Evolutionary conservation across 2,888 invertebrate species (phyloP).

Genomic region (Ryuthela nishihirai): DNA sequence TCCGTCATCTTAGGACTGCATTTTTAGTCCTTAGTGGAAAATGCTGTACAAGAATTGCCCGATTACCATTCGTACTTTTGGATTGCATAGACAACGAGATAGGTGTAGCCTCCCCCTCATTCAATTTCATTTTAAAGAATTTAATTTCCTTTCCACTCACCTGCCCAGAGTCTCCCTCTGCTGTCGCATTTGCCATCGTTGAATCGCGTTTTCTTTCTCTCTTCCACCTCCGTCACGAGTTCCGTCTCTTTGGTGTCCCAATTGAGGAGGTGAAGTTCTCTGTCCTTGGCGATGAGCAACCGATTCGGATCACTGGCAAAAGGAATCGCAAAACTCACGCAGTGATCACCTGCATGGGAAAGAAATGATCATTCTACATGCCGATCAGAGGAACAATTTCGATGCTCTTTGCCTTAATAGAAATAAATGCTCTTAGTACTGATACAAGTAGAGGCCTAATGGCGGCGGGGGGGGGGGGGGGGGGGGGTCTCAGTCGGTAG

Average conservation of each 20-base stretch:
- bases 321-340: slow-evolving; percentile 19
- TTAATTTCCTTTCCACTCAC: slow-evolving; percentile 49
- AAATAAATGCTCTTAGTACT: too few species aligned
- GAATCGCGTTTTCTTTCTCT: slow-evolving; percentile 55
- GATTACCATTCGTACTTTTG: slow-evolving; percentile 66
- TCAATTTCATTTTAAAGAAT: too few species aligned
- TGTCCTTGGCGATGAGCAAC: slow-evolving; percentile 13
- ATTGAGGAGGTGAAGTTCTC: slow-evolving; percentile 19
- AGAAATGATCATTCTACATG: neutral
- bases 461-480: too few species aligned
- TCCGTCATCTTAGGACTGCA: too few species aligned
- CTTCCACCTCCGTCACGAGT: slow-evolving; percentile 52
- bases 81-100: too few species aligned
- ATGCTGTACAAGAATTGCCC: too few species aligned
- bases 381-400: too few species aligned
- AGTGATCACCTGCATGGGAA: neutral
- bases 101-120: too few species aligned
- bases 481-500: too few species aligned
- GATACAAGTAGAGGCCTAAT: too few species aligned
- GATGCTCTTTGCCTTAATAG: too few species aligned
- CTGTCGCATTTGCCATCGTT: slow-evolving; percentile 78
- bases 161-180: slow-evolving; percentile 67
- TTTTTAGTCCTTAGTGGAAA: too few species aligned
- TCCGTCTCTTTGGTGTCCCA: slow-evolving; percentile 11
- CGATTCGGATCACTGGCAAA: slow-evolving; percentile 5